Conservation (phyloP, 1,140 invertebrate species). For the Drosophila lowei region DNA sequence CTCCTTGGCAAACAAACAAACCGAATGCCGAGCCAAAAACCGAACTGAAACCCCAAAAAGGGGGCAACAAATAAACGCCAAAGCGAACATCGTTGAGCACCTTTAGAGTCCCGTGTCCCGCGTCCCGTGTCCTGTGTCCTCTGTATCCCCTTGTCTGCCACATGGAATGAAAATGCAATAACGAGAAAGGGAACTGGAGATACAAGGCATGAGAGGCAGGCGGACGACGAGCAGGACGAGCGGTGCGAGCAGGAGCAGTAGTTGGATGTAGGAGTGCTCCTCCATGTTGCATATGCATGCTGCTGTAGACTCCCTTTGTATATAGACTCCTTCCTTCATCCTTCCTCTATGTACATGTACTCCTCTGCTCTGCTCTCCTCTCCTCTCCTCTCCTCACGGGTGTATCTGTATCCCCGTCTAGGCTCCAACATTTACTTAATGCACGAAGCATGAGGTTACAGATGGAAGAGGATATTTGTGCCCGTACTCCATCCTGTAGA, state of each 20-base stretch:
- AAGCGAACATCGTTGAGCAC: slow-evolving; percentile 50
- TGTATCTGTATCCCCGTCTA: slow-evolving; percentile 45
- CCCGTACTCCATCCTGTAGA: too few species aligned
- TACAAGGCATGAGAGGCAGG: background rate
- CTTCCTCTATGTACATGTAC: background rate
- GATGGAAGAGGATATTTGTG: too few species aligned
- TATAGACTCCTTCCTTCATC: slow-evolving; percentile 14
- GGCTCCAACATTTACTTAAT: slow-evolving; percentile 72
- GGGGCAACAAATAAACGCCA: slow-evolving; percentile 72
- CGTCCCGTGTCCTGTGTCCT: slow-evolving; percentile 23
- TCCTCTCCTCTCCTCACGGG: too few species aligned
- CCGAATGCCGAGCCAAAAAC: slow-evolving; percentile 45
- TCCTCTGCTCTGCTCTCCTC: background rate
- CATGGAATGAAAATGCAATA: slow-evolving; percentile 51
- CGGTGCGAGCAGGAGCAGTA: slow-evolving; percentile 15
- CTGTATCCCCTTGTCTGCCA: slow-evolving; percentile 37
- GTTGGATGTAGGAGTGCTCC: slow-evolving; percentile 12
- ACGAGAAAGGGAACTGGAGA: slow-evolving; percentile 14
- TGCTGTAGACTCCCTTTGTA: slow-evolving; percentile 51
- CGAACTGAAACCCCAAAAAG: slow-evolving; percentile 53
- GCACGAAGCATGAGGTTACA: slow-evolving; percentile 20
- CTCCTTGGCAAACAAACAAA: slow-evolving; percentile 35
- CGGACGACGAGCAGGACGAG: slow-evolving; percentile 11
- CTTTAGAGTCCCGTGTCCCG: slow-evolving; percentile 35
- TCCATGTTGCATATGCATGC: slow-evolving; percentile 56